Percentiles rank a stretch among this genome's conserved stretches.
These are phyloP conservation scores for Periophthalmodon schlosseri DNA, from an alignment of 2,113 vertebrate species.

Conservation along the genomic window DNA sequence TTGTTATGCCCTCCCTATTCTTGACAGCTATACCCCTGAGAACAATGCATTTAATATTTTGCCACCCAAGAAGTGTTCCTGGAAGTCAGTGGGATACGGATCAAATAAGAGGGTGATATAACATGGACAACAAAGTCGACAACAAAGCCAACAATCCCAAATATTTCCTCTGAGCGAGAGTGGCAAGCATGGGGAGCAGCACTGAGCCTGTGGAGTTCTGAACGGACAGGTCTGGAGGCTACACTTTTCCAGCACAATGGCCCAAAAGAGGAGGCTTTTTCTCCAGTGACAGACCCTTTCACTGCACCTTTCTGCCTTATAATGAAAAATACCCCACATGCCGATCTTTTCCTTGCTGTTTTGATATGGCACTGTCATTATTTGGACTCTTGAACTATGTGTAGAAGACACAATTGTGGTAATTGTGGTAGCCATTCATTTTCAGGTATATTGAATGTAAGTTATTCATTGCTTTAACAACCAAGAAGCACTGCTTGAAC, in stretches of 20 bases:
- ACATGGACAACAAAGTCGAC: constrained; percentile 6
- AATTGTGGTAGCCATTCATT: constrained; percentile 38
- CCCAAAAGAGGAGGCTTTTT: constrained; percentile 71
- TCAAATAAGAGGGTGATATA: constrained; percentile 35
- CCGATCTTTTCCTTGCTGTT: constrained; percentile 75
- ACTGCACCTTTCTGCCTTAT: constrained; percentile 53
- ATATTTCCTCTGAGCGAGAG: constrained; percentile 63
- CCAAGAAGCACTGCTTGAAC: constrained; percentile 59
- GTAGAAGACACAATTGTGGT: neutral
- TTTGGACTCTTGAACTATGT: constrained; percentile 66
- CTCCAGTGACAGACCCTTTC: constrained; percentile 72
- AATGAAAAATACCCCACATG: constrained; percentile 67
- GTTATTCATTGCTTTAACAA: constrained; percentile 68
- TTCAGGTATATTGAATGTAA: constrained; percentile 59
- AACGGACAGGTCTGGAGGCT: constrained; percentile 49
- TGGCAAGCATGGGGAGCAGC: constrained; percentile 30
- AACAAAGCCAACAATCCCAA: constrained; percentile 53
- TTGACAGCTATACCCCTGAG: neutral
- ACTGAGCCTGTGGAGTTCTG: constrained; percentile 30
- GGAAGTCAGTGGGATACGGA: constrained; percentile 32
- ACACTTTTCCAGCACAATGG: constrained; percentile 70
- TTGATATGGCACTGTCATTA: constrained; percentile 69
- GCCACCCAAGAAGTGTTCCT: neutral
- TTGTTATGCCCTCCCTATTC: neutral
- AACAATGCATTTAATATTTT: neutral